A percentile compares a stretch with the other conserved stretches of the same genome.
These are phyloP conservation scores for Didymodactylos carnosus DNA, from an alignment of 2,888 invertebrate species.

Conservation along the genomic window DNA sequence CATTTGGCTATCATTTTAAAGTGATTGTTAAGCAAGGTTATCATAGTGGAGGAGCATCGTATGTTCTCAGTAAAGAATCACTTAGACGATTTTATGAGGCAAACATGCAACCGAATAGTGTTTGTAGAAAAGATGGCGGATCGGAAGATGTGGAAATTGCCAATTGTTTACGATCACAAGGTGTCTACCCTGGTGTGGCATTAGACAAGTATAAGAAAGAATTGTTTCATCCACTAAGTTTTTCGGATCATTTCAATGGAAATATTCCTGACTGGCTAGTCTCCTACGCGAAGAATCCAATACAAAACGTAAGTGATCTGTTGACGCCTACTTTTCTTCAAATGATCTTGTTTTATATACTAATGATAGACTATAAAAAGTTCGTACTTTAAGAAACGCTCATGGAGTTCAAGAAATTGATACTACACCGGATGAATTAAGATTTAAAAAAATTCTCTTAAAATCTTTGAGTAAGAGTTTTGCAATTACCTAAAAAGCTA, in stretches of 20 bases:
- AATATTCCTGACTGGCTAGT: not conserved
- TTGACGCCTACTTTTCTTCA: not conserved
- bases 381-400: too few relatives aligned
- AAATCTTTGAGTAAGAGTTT: too few relatives aligned
- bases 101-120: not conserved
- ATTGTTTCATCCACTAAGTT: constrained; percentile 8
- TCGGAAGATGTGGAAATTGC: constrained; percentile 11
- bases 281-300: not conserved
- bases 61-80: constrained; percentile 4
- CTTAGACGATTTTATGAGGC: not conserved
- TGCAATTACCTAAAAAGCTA: too few relatives aligned
- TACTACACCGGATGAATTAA: too few relatives aligned
- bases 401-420: too few relatives aligned
- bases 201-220: constrained; percentile 1
- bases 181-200: constrained; percentile 1
- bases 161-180: not conserved
- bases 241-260: constrained; percentile 1
- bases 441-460: too few relatives aligned
- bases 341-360: too few relatives aligned
- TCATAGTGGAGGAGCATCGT: constrained; percentile 12
- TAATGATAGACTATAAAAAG: too few relatives aligned
- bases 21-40: not conserved
- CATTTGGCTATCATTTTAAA: constrained; percentile 4
- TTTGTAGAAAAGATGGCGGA: constrained; percentile 5
- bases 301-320: not conserved